A percentile compares a stretch with the other conserved stretches of the same genome.
phyloP scores from a whole-genome alignment of 2,113 vertebrate species.

The Tiliqua scincoides region DNA sequence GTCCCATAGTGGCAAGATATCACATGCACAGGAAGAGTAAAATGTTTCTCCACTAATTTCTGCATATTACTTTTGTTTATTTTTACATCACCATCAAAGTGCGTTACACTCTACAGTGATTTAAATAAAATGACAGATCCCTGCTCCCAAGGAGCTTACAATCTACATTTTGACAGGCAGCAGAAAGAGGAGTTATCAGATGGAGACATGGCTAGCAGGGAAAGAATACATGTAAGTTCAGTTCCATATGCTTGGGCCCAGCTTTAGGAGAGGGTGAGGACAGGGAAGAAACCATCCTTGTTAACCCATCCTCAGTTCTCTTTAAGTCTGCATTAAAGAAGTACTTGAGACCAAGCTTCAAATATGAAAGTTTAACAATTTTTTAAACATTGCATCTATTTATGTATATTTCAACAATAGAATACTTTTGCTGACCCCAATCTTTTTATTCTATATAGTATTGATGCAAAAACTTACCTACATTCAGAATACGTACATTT shows the following conservation, averaged over 20 bases:
- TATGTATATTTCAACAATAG: not conserved
- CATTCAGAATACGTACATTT: not conserved
- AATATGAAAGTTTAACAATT: not conserved
- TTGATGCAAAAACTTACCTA: not conserved
- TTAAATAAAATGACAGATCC: not conserved
- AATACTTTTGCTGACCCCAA: not conserved
- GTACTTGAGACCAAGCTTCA: not conserved
- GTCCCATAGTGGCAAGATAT: not conserved
- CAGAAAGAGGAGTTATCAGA: not conserved
- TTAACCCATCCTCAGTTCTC: too few relatives aligned
- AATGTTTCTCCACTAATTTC: not conserved
- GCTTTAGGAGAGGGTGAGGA: not conserved
- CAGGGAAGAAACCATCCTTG: not conserved
- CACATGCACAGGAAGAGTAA: not conserved
- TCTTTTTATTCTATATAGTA: not conserved
- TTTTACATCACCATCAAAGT: not conserved
- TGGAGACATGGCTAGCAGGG: not conserved
- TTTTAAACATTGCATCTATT: not conserved
- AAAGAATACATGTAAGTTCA: too few relatives aligned
- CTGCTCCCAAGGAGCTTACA: not conserved
- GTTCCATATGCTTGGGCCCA: not conserved
- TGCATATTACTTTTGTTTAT: not conserved
- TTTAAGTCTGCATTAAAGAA: not conserved
- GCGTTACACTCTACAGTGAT: not conserved
- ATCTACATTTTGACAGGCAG: not conserved